Evolutionary conservation across 2,113 vertebrate genomes (phyloP), one percentile per base, ranked within the genome.

Genomic region (Vicugna pacos): DNA sequence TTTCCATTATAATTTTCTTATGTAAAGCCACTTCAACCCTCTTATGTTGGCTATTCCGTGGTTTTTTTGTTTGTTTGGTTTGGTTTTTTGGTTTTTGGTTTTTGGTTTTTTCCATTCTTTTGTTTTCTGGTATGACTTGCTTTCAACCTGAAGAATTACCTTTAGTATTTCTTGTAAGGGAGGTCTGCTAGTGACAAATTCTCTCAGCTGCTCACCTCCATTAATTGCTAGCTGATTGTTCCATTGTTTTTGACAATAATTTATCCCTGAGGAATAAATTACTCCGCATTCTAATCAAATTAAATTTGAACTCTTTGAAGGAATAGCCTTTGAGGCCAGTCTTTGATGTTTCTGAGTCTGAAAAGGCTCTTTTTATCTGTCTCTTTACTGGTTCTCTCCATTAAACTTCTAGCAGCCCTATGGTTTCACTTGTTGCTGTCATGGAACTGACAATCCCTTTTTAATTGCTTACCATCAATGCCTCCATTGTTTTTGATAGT

Each of bases 241-340:
- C 46, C 81, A 58, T 72, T 81, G 19, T 80, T 75, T 92, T 88
- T 95, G 35, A 75, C 58, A 92, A 60, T 88, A 75, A 73, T 92
- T 81, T 80, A 24, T 93, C 64, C 65, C 54, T 64, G 22, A 22
- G 58, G 48, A 65, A 92, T 82, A 82, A 82, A 67, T 75, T 88
- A 75, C 42, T 95, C 9, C 32, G 75, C 38, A 88, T 38, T 67
- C 60, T 88, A 52, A 82, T n/a, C 32, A 88, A 95, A 75, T 75
- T 95, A 58, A 81, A 95, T 75, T 88, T 92, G 50, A 82, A 42
- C 38, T 75, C 67, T 83, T 65, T 82, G 67, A 82, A 50, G 35
- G 15, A 15, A 10, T 64, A 75, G 22, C 42, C 50, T 86, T 86
- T 82, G 38, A 95, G 52, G 42, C 58, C 15, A 58, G 11, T 28